Evolutionary conservation across 2,888 invertebrate genomes (phyloP).

Genomic region (Pocota personata): DNA sequence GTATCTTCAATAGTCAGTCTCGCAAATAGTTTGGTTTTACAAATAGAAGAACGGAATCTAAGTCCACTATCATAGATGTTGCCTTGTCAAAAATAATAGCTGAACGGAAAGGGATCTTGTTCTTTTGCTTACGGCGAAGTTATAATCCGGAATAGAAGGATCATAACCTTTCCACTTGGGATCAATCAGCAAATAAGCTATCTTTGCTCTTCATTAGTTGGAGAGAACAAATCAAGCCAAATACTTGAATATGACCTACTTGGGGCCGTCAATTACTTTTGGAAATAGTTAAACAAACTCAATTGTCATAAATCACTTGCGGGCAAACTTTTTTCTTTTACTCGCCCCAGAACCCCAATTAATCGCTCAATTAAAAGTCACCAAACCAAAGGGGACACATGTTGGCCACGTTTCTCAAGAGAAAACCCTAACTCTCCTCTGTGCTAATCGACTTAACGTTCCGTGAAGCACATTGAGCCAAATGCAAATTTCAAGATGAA

Average conservation of each 20-base stretch:
- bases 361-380: constrained; percentile 5
- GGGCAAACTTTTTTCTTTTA: not conserved
- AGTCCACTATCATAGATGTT: too few relatives aligned
- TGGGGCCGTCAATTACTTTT: not conserved
- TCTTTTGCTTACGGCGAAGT: too few relatives aligned
- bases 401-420: not conserved
- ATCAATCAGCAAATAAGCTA: not conserved
- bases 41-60: too few relatives aligned
- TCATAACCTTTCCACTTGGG: too few relatives aligned
- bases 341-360: not conserved
- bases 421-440: not conserved
- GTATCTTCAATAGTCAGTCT: too few relatives aligned
- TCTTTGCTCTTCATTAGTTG: not conserved
- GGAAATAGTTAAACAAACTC: not conserved
- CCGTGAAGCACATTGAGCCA: not conserved
- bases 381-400: not conserved
- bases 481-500: constrained; percentile 14
- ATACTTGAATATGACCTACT: not conserved
- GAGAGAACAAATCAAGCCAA: too few relatives aligned
- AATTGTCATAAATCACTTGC: not conserved
- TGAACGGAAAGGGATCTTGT: too few relatives aligned
- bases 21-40: too few relatives aligned
- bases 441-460: constrained; percentile 14
- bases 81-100: too few relatives aligned
- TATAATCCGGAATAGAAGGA: too few relatives aligned